Conservation (phyloP, 2,797 vertebrate species). For the Pangasius larnaudii region DNA sequence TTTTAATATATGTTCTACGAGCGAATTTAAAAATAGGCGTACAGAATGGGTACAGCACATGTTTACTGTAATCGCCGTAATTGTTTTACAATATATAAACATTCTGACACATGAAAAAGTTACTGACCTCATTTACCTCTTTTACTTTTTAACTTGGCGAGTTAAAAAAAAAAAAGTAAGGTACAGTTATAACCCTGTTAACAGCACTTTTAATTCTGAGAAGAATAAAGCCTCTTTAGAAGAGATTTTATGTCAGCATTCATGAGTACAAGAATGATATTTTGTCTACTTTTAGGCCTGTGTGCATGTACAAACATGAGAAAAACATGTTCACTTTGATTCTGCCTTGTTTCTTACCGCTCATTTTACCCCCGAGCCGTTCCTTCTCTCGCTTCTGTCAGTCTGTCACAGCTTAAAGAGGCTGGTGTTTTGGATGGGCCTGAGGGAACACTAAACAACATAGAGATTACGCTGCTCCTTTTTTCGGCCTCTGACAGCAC, state of each 20-base stretch:
- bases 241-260: not conserved
- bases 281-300: slow-evolving; percentile 16
- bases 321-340: slow-evolving; percentile 3
- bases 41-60: not conserved
- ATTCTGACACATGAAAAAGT: not conserved
- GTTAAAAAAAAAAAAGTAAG: not conserved
- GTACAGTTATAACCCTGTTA: not conserved
- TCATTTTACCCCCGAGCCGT: slow-evolving; percentile 55
- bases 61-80: not conserved
- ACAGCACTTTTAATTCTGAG: not conserved
- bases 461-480: slow-evolving; percentile 66
- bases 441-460: slow-evolving; percentile 71
- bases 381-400: slow-evolving; percentile 52
- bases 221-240: not conserved
- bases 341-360: slow-evolving; percentile 1
- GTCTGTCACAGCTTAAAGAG: slow-evolving; percentile 75
- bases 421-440: slow-evolving; percentile 70
- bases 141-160: not conserved
- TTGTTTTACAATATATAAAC: not conserved
- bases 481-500: slow-evolving; percentile 16
- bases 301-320: slow-evolving; percentile 28
- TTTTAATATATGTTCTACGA: not conserved
- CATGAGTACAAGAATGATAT: slow-evolving; percentile 2
- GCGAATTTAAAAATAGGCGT: not conserved
- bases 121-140: not conserved